These are phyloP conservation scores for Lophotis ruficrista DNA, from an alignment of 2,113 vertebrate genomes.

Conservation along the genomic window DNA sequence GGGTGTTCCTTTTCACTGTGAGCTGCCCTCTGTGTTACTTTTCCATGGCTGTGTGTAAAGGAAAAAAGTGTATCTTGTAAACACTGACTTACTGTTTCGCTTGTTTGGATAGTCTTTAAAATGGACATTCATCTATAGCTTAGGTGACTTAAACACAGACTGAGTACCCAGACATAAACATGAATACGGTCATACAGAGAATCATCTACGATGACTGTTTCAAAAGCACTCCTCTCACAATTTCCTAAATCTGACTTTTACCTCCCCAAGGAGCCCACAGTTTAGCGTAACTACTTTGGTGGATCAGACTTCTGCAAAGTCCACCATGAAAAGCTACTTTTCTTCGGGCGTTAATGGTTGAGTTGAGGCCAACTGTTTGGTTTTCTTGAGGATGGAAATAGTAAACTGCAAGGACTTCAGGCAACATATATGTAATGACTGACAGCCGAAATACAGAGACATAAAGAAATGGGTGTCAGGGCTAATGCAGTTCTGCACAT, in stretches of 20 bases:
- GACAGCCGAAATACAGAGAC: conserved; percentile 67
- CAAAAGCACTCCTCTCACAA: neutral
- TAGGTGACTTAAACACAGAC: neutral
- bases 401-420: conserved; percentile 49
- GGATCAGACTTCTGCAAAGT: neutral
- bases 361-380: conserved; percentile 8
- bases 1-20: conserved; percentile 25
- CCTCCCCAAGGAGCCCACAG: neutral
- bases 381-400: neutral
- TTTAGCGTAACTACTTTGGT: neutral
- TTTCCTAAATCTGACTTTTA: neutral
- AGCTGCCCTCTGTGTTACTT: neutral
- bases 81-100: conserved; percentile 29
- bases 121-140: neutral
- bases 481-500: conserved; percentile 63
- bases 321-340: neutral
- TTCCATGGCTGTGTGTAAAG: neutral
- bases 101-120: conserved; percentile 39
- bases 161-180: neutral
- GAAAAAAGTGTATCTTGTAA: neutral
- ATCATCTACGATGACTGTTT: neutral
- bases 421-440: conserved; percentile 62
- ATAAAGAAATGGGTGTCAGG: conserved; percentile 22
- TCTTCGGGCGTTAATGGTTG: neutral
- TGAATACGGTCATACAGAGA: neutral